phyloP scores from a whole-genome alignment of 2,888 invertebrate species.

The Asteroscopus sphinx region DNA sequence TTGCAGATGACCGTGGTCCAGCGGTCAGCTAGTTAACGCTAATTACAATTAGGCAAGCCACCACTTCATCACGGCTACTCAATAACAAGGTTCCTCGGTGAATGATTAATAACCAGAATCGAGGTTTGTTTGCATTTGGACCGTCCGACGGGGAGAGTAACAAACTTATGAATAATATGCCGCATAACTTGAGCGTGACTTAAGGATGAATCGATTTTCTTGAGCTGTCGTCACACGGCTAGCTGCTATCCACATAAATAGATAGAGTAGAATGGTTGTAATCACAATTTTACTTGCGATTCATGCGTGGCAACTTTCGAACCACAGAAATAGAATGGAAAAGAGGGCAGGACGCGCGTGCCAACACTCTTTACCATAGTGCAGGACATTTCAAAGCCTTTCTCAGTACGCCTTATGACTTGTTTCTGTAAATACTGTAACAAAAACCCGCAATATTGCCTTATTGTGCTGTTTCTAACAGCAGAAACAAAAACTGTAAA shows the following conservation, averaged over 20 bases:
- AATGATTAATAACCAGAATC: constrained; percentile 85
- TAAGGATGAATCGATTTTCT: constrained; percentile 78
- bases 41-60: constrained; percentile 82
- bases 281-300: no score
- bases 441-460: no score
- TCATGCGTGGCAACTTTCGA: no score
- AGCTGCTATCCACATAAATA: constrained; percentile 59
- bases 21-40: constrained; percentile 76
- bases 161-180: constrained; percentile 87
- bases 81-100: constrained; percentile 79
- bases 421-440: no score
- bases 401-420: no score
- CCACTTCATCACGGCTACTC: constrained; percentile 84
- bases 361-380: no score
- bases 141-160: constrained; percentile 75
- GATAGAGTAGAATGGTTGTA: no score
- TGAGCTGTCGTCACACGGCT: constrained; percentile 65
- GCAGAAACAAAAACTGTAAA: no score
- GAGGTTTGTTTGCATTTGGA: constrained; percentile 82
- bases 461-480: no score
- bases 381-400: no score
- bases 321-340: no score
- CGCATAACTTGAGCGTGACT: constrained; percentile 72
- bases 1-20: constrained; percentile 74
- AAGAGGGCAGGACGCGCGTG: no score